phyloP scores from a whole-genome alignment of 2,797 vertebrate genomes.

The Sternotherus odoratus region DNA sequence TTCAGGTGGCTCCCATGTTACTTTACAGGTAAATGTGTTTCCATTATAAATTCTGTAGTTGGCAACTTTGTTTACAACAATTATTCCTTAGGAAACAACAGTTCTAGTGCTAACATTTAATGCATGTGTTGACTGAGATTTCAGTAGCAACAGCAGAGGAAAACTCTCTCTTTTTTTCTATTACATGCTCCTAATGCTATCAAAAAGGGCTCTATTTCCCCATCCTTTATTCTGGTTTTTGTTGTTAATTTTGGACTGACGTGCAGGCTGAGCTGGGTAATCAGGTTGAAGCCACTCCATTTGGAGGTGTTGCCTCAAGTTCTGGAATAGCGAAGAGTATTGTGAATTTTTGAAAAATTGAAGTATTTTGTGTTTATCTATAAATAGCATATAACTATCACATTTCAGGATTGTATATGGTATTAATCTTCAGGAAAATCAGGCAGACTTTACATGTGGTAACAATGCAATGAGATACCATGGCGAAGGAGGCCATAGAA shows the following conservation, averaged over 20 bases:
- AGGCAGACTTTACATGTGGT: background rate
- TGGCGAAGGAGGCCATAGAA: constrained; percentile 13
- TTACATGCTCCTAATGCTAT: background rate
- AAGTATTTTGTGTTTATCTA: constrained; percentile 21
- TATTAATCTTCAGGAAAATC: constrained; percentile 26
- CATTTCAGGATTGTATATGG: constrained; percentile 27
- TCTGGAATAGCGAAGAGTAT: constrained; percentile 27
- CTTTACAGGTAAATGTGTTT: background rate
- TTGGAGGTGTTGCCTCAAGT: constrained; percentile 16
- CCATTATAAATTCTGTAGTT: background rate
- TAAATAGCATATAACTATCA: constrained; percentile 27
- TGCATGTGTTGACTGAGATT: background rate
- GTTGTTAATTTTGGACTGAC: constrained; percentile 39
- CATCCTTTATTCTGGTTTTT: constrained; percentile 16
- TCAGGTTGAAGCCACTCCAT: background rate
- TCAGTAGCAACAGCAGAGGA: background rate
- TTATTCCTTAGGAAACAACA: background rate
- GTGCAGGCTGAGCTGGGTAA: constrained; percentile 2
- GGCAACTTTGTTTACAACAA: background rate
- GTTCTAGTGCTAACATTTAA: background rate
- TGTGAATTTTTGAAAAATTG: constrained; percentile 21
- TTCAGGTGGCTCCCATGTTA: background rate
- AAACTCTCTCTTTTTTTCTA: background rate
- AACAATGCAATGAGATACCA: constrained; percentile 30
- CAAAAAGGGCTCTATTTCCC: constrained; percentile 8